Percentiles rank a stretch among this genome's conserved stretches.
phyloP scores from a whole-genome alignment of 1,140 invertebrate genomes.

The Hesperophylax magnus region DNA sequence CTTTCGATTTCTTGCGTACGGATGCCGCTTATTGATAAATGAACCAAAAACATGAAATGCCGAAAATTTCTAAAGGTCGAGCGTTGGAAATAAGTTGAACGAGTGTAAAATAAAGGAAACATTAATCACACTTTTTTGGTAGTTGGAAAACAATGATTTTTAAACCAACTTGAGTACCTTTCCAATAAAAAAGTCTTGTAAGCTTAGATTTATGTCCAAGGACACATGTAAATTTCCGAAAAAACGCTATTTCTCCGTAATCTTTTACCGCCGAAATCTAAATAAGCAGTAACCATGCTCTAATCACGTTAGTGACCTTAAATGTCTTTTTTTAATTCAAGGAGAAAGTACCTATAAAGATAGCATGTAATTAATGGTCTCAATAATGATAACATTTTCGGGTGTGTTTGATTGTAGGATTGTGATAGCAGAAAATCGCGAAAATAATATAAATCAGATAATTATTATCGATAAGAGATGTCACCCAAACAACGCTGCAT shows the following conservation, averaged over 20 bases:
- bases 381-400: too few species aligned
- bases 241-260: too few species aligned
- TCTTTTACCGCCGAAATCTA: too few species aligned
- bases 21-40: constrained; percentile 28
- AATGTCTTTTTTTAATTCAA: background rate
- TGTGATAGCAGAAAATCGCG: background rate
- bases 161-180: too few species aligned
- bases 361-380: too few species aligned
- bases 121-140: constrained; percentile 13
- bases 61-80: constrained; percentile 12
- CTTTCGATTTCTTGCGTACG: constrained; percentile 17
- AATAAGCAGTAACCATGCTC: too few species aligned
- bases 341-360: background rate
- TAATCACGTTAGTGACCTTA: too few species aligned
- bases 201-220: too few species aligned
- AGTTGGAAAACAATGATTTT: background rate
- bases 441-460: background rate
- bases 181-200: too few species aligned
- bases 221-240: too few species aligned
- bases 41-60: constrained; percentile 26
- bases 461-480: too few species aligned
- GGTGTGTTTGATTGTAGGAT: background rate
- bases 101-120: background rate
- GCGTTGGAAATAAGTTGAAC: background rate
- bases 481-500: too few species aligned